Evolutionary conservation across 2,797 vertebrate species (phyloP).

Genomic region (Hydrocynus forskahlii): DNA sequence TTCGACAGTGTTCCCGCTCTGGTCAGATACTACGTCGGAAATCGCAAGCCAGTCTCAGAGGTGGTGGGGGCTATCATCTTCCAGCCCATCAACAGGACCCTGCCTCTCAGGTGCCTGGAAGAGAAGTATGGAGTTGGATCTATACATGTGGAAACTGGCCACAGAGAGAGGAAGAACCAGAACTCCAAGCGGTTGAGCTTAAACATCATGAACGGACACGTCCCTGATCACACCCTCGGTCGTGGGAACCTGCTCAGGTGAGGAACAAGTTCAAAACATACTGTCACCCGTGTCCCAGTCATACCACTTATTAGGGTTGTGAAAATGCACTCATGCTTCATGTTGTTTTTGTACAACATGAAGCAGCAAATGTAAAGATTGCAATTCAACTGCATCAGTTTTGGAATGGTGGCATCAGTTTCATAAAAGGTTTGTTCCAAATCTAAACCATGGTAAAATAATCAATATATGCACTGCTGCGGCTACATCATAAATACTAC

Average conservation of each 20-base stretch:
- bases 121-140: conserved; percentile 85
- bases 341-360: neutral
- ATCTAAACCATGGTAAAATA: too few relatives aligned
- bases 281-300: neutral
- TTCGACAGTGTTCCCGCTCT: conserved; percentile 92
- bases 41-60: conserved; percentile 89
- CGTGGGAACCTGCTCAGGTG: conserved; percentile 88
- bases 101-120: conserved; percentile 90
- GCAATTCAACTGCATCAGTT: too few relatives aligned
- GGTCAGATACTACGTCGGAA: conserved; percentile 93
- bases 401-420: too few relatives aligned
- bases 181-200: conserved; percentile 86
- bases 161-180: conserved; percentile 76
- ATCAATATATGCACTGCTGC: too few relatives aligned
- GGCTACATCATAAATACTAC: too few relatives aligned
- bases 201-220: conserved; percentile 79
- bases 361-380: too few relatives aligned
- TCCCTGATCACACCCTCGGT: conserved; percentile 69
- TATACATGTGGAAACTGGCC: conserved; percentile 64
- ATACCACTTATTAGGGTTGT: neutral
- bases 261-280: conserved; percentile 31
- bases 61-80: conserved; percentile 94
- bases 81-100: conserved; percentile 90
- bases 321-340: neutral
- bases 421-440: too few relatives aligned